Conservation (phyloP, 2,113 vertebrate species). For the Rhizomys pruinosus region DNA sequence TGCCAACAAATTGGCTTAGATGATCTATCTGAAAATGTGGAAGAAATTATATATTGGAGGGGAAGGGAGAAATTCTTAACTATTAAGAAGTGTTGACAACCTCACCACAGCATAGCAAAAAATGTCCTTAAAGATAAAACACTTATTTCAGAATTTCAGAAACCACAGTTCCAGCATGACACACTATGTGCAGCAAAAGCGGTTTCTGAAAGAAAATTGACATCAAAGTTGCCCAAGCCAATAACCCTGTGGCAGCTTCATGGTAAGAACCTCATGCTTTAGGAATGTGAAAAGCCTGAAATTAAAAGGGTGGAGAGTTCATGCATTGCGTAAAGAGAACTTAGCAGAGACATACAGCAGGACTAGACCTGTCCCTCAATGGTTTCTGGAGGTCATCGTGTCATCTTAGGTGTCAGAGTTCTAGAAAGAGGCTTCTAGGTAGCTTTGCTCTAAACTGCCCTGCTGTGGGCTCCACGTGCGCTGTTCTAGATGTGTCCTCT, state of each 20-base stretch:
- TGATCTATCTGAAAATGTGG: constrained; percentile 79
- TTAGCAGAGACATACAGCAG: constrained; percentile 21
- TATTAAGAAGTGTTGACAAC: constrained; percentile 78
- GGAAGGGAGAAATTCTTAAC: constrained; percentile 61
- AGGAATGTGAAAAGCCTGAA: constrained; percentile 65
- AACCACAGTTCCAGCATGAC: constrained; percentile 53
- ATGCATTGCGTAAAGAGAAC: constrained; percentile 9
- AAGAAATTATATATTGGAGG: constrained; percentile 77
- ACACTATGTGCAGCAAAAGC: constrained; percentile 50
- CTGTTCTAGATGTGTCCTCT: background rate
- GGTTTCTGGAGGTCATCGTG: background rate
- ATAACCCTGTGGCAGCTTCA: constrained; percentile 38
- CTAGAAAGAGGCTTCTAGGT: background rate
- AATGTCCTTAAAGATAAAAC: constrained; percentile 68
- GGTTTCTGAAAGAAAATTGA: constrained; percentile 61
- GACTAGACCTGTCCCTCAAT: background rate
- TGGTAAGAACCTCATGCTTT: constrained; percentile 65
- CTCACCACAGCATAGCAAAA: constrained; percentile 70
- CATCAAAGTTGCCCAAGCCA: constrained; percentile 63
- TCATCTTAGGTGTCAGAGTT: background rate
- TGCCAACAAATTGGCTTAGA: constrained; percentile 80
- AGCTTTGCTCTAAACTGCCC: background rate
- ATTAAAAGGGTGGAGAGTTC: constrained; percentile 60
- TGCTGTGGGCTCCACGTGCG: fast-evolving
- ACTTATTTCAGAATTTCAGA: constrained; percentile 71